Conservation (phyloP, 2,113 vertebrate species). For the Zosterops japonicus region DNA sequence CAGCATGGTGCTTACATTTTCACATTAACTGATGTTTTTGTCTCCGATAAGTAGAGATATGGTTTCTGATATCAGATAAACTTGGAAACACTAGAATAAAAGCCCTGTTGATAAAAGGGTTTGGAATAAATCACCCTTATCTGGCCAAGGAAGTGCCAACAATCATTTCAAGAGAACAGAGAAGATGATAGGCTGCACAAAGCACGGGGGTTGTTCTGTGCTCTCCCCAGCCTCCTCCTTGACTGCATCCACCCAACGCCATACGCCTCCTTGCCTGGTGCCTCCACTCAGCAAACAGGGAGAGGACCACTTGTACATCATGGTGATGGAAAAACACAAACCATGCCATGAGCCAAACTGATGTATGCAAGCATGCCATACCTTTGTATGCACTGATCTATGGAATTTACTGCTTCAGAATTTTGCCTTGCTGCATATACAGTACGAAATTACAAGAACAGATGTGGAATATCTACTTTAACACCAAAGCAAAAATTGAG, state of each 20-base stretch:
- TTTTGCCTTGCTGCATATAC: neutral
- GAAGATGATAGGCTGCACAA: accelerated
- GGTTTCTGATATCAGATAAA: neutral
- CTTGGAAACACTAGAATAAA: neutral
- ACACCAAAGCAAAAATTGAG: neutral
- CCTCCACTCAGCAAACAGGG: neutral
- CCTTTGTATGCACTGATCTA: neutral
- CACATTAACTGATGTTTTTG: neutral
- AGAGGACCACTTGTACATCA: neutral
- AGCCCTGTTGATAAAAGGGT: neutral
- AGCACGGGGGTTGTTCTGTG: neutral
- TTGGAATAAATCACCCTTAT: neutral
- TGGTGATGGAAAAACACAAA: neutral
- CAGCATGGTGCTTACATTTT: neutral
- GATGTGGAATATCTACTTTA: neutral
- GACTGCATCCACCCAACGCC: neutral
- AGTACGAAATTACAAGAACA: neutral
- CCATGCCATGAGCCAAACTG: neutral
- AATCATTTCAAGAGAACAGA: neutral
- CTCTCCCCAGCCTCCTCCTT: neutral
- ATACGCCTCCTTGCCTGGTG: accelerated
- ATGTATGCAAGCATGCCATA: neutral
- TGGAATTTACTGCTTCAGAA: neutral
- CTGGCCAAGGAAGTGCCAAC: neutral
- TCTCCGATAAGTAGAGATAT: neutral